Evolutionary conservation across 2,888 invertebrate species (phyloP).

Genomic region (Diachrysia chrysitis): DNA sequence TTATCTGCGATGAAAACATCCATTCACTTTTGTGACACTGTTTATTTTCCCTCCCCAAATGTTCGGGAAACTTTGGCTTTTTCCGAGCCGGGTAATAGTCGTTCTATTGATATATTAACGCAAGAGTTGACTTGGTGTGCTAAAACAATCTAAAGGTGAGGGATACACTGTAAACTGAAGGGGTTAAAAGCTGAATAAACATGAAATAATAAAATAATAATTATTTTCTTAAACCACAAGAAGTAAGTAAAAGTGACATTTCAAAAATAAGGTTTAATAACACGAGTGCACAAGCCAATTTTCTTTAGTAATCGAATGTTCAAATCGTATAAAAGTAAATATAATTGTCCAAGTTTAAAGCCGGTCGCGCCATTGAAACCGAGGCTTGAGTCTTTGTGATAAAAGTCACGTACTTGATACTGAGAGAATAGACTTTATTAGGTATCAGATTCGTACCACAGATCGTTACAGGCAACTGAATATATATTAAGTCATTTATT

Average conservation of each 20-base stretch:
- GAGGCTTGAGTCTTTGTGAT: slow-evolving; percentile 30
- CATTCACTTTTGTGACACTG: slow-evolving; percentile 38
- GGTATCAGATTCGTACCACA: slow-evolving; percentile 37
- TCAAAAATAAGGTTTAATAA: not conserved
- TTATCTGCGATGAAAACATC: slow-evolving; percentile 43
- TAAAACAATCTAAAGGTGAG: not conserved
- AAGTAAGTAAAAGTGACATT: not conserved
- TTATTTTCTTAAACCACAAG: too few species aligned
- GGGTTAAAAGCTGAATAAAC: too few species aligned
- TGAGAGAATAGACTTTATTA: slow-evolving; percentile 39
- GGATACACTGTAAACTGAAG: not conserved
- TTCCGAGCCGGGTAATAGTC: slow-evolving; percentile 8
- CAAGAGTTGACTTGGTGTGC: slow-evolving; percentile 1
- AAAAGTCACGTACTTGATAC: slow-evolving; percentile 51
- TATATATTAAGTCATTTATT: slow-evolving; percentile 53
- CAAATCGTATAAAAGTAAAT: slow-evolving; percentile 25
- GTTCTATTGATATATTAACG: slow-evolving; percentile 7
- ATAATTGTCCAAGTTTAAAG: slow-evolving; percentile 17
- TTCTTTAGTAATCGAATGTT: slow-evolving; percentile 9
- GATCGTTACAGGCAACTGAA: slow-evolving; percentile 44
- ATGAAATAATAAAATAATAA: too few species aligned
- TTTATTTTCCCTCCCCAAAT: slow-evolving; percentile 37
- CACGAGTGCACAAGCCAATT: not conserved
- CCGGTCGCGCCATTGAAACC: slow-evolving; percentile 11
- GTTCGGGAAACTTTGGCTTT: slow-evolving; percentile 16